These are phyloP conservation scores for Pseudolaguvia tuberculata DNA, from an alignment of 2,113 vertebrate genomes.

Conservation along the genomic window DNA sequence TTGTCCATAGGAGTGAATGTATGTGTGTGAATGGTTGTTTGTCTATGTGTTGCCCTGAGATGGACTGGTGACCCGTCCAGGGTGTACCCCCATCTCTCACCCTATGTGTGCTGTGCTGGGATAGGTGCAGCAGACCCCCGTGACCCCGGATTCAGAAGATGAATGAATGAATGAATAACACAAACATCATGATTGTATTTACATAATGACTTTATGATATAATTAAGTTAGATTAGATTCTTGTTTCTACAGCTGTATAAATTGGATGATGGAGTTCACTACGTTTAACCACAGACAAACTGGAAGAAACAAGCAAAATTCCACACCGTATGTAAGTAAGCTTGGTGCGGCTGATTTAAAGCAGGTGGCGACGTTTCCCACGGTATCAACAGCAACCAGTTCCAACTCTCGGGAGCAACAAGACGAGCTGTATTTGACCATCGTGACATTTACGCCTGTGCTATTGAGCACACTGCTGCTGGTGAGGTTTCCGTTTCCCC, in stretches of 20 bases:
- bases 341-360: slow-evolving; percentile 39
- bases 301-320: not conserved
- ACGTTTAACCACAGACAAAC: not conserved
- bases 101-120: too few species aligned
- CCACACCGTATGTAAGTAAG: not conserved
- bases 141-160: too few species aligned
- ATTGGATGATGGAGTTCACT: not conserved
- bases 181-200: too few species aligned
- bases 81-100: too few species aligned
- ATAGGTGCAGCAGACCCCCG: too few species aligned
- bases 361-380: slow-evolving; percentile 63
- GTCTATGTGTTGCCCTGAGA: too few species aligned
- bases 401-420: slow-evolving; percentile 60
- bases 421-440: slow-evolving; percentile 57
- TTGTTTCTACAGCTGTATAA: not conserved
- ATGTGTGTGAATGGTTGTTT: too few species aligned
- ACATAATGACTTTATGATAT: too few species aligned
- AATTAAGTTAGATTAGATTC: too few species aligned
- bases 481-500: slow-evolving; percentile 60
- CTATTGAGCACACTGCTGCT: slow-evolving; percentile 44
- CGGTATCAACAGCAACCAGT: slow-evolving; percentile 60
- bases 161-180: too few species aligned
- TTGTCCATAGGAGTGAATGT: too few species aligned
- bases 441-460: slow-evolving; percentile 47
- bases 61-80: too few species aligned